phyloP scores from a whole-genome alignment of 2,113 vertebrate genomes.

The Oreotragus oreotragus region DNA sequence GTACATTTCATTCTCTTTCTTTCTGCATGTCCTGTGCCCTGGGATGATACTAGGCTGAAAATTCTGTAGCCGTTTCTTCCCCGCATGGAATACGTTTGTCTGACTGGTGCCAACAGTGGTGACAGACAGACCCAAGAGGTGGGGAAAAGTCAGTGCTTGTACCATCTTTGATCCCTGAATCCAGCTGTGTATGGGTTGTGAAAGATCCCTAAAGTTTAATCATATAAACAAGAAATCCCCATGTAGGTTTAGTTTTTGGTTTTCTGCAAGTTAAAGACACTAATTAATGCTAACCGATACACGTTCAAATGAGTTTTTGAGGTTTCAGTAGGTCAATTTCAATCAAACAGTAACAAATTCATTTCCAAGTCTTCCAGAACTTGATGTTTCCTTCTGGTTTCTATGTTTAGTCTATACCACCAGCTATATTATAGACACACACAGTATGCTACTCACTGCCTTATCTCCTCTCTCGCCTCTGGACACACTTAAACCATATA shows the following conservation, averaged over 20 bases:
- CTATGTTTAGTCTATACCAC: fast-evolving
- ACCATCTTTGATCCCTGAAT: not conserved
- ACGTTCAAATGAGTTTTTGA: not conserved
- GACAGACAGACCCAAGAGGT: not conserved
- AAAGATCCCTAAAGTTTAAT: not conserved
- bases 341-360: not conserved
- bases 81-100: not conserved
- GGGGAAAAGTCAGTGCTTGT: not conserved
- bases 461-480: not conserved
- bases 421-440: not conserved
- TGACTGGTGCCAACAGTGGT: not conserved
- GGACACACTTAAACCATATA: not conserved
- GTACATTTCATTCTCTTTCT: not conserved
- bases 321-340: not conserved
- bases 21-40: not conserved
- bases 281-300: not conserved
- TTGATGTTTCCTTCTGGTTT: not conserved
- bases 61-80: not conserved
- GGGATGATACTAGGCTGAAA: not conserved
- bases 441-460: not conserved
- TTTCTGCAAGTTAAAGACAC: not conserved
- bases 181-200: not conserved
- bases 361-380: not conserved
- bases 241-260: not conserved
- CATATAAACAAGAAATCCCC: not conserved